Evolutionary conservation across 2,797 vertebrate genomes (phyloP), one percentile per base, ranked within the genome.

Genomic region (Crocodylus rhombifer): DNA sequence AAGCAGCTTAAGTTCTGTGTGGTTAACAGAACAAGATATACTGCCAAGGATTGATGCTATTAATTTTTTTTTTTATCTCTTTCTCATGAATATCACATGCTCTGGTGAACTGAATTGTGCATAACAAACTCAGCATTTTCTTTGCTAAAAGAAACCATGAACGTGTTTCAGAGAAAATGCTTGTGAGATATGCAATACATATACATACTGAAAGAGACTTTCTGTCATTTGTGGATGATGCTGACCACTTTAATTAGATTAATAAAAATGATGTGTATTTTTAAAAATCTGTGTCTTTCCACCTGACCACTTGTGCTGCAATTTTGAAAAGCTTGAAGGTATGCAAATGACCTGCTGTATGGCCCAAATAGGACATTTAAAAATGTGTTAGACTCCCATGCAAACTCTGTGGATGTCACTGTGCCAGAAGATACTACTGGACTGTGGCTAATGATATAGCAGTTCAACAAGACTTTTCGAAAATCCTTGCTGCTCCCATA

Each of bases 31-130:
- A 96, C 23, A 94, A 88, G 95, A 95, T 90, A 95, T 58, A 88
- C 86, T 92, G 88, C 89, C 87, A 92, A 94, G 58, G 84, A 93
- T 33, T 95, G 91, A 89, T 94, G 90, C 88, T 87, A 96, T 93
- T 96, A 93, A 94, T 82, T 56, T 96, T 91, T 91, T 78, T 69
- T 96, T 96, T 96, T 97, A 94, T 97, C 94, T 96, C 61, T 90
- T 95, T 95, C 93, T 96, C 91, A 95, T 94, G 92, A 93, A 94
- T 95, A 94, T 97, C 96, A 93, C 95, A 97, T 97, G 90, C 73
- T 89, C 91, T 94, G 93, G 84, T 81, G 89, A 97, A 96, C 94
- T 94, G 94, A n/a, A 36, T 51, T 95, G 64, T 21, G 91, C 78
- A 9, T 84, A 95, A 91, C 60, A 65, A 95, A 63, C 51, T 91